Conservation (phyloP, 2,797 vertebrate genomes). For the Manis crassicaudata region DNA sequence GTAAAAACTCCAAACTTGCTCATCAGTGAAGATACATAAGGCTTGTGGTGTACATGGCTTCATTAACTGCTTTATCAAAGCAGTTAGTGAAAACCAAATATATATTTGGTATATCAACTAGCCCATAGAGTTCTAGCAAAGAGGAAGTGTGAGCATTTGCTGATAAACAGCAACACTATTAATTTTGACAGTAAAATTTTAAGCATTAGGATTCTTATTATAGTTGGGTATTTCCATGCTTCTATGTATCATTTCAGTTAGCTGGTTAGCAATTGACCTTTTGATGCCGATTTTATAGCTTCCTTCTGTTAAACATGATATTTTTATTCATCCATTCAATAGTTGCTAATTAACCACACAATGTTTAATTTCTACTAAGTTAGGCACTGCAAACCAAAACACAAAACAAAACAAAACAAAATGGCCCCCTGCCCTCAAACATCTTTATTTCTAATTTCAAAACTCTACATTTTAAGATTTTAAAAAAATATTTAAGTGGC, state of each 20-base stretch:
- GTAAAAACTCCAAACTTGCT: neutral
- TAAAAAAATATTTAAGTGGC: neutral
- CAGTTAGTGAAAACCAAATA: neutral
- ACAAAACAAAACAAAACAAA: neutral
- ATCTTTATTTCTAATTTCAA: neutral
- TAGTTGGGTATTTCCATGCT: neutral
- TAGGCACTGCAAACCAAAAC: neutral
- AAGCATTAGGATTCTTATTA: slow-evolving; percentile 3
- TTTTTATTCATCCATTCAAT: neutral
- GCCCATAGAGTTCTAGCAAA: neutral
- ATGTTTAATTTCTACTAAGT: neutral
- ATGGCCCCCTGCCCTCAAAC: neutral
- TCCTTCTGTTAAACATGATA: slow-evolving; percentile 26
- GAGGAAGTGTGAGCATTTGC: neutral
- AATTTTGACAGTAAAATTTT: neutral
- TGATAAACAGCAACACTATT: neutral
- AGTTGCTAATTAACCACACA: neutral
- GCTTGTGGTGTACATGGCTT: neutral
- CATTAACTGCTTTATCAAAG: neutral
- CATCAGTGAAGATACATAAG: neutral
- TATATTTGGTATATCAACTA: neutral
- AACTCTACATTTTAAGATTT: neutral
- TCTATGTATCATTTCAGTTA: neutral
- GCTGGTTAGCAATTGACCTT: neutral
- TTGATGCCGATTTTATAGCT: neutral